These are phyloP conservation scores for Acanthisitta chloris DNA, from an alignment of 2,113 vertebrate species.

Conservation along the genomic window DNA sequence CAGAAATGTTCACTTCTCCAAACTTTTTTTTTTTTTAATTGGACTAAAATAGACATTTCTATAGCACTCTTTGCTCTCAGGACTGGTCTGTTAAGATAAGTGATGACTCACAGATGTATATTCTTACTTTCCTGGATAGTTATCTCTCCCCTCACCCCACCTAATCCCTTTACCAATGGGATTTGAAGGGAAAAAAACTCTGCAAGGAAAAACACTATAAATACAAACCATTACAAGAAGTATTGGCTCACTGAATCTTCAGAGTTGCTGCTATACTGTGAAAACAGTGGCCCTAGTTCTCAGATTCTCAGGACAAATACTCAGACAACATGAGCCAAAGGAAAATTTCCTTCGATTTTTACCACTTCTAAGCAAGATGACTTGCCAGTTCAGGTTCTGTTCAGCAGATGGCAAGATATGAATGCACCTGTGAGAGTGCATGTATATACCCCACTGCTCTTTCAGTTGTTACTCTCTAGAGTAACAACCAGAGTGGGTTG, in stretches of 20 bases:
- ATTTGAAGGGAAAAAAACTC: not conserved
- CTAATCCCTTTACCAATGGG: conserved; percentile 6
- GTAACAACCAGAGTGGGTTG: no score
- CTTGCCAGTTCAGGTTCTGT: not conserved
- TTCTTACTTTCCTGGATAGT: conserved; percentile 60
- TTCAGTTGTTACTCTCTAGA: no score
- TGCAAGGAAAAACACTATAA: conserved; percentile 31
- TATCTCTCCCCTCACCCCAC: conserved; percentile 57
- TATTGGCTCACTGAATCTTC: conserved; percentile 1
- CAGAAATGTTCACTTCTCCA: conserved; percentile 64
- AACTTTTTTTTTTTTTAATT: conserved; percentile 42
- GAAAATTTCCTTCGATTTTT: not conserved
- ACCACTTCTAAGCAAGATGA: not conserved
- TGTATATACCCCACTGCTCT: not conserved
- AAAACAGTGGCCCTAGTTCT: not conserved
- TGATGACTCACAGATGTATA: conserved; percentile 55
- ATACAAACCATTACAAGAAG: not conserved
- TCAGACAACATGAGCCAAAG: not conserved
- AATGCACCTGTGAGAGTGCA: not conserved
- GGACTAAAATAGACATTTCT: conserved; percentile 60
- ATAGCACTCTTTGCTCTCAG: conserved; percentile 54
- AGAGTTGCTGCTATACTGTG: not conserved
- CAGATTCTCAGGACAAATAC: conserved; percentile 9
- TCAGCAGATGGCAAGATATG: not conserved
- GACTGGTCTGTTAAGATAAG: conserved; percentile 58